Evolutionary conservation across 2,113 vertebrate species (phyloP), one percentile per base, ranked within the genome.

Genomic region (Nestor notabilis): DNA sequence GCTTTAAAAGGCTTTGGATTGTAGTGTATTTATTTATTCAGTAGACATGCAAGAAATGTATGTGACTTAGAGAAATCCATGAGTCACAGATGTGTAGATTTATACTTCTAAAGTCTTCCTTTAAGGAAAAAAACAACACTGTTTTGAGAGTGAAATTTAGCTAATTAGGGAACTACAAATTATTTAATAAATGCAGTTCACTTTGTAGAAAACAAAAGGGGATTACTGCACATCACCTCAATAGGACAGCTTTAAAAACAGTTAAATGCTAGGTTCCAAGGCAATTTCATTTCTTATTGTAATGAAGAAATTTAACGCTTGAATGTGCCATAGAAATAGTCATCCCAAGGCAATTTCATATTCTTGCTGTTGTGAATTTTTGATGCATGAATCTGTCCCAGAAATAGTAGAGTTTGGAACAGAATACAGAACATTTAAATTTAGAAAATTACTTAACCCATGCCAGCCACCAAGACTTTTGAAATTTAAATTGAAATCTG

Each of bases 241-340:
- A 83, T 11, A 86, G 53, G 61, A 89, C 50, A 86, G 55, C 90
- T 97, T 97, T 61, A 69, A 97, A 97, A 86, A 93, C 71, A 92
- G 35, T 68, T 89, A 95, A 91, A 58, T 70, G 15, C 25, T 52
- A 93, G 35, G 12, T 97, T 95, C 50, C 72, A 71, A 94, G 79
- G 89, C 72, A 97, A 91, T 97, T 97, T 97, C 75, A 96, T 96
- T 96, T 97, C 44, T 93, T 75, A 92, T 53, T 96, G 52, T 96
- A 97, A 95, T 96, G 96, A 98, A 95, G 94, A 96, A 97, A 95
- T 96, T 94, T 96, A 97, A 96, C 4, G 61, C 89, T 91, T 96
- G 80, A 96, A 77, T 97, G 86, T 97, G 53, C 23, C 63, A 50
- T 58, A 96, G 95, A 96, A 95, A 92, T 86, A 95, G 72, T 93